Base-by-base conservation (phyloP, 2,888 invertebrate genomes). In the Conomelus anceps region DNA sequence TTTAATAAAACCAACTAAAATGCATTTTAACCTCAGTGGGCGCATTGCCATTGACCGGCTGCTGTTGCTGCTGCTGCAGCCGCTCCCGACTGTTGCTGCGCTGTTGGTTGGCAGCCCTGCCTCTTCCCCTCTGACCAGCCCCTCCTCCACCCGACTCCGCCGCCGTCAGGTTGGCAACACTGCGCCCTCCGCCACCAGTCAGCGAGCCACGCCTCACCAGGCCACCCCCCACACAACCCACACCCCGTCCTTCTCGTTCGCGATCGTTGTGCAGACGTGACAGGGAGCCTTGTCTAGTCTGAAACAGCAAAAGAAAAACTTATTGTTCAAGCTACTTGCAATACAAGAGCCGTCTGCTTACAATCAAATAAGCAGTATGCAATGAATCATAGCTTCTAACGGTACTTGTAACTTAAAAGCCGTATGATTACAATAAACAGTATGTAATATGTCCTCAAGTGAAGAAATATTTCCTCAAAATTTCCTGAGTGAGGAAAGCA, bases 31-130 rank as follows among this genome's bases (percentile, higher is more conserved):
- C 63, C 63, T 63, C 63, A 63, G n/a, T 63, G 63, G 63, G 63
- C 7, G 63, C 63, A 63, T 63, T 63, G 7, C 63, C 97, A 86
- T 97, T 98, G 84, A 98, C 96, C 0, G 98, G 98, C 92, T 98
- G 97, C 93, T 91, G 95, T 96, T 89, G 91, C 91, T 90, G 90
- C 26, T 88, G 89, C 34, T 90, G n/a, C n/a, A n/a, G n/a, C 4
- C 87, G 87, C 85, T 23, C 87, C 84, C 22, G 63, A 24, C 26
- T 26, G 13, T 29, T 87, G 85, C 26, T 89, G 86, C 87, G 86
- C 86, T 20, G 90, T 41, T 22, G 86, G 22, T 84, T 90, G 88
- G 90, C 89, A 23, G 89, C 23, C 22, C 23, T 63, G 85, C 85
- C 85, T 22, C 86, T 88, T 29, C 86, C 29, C 0, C 85, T 84